Percentiles rank a stretch among this genome's conserved stretches.
Evolutionary conservation across 2,888 invertebrate species (phyloP).

Genomic region (Prosopocoilus inquinatus): DNA sequence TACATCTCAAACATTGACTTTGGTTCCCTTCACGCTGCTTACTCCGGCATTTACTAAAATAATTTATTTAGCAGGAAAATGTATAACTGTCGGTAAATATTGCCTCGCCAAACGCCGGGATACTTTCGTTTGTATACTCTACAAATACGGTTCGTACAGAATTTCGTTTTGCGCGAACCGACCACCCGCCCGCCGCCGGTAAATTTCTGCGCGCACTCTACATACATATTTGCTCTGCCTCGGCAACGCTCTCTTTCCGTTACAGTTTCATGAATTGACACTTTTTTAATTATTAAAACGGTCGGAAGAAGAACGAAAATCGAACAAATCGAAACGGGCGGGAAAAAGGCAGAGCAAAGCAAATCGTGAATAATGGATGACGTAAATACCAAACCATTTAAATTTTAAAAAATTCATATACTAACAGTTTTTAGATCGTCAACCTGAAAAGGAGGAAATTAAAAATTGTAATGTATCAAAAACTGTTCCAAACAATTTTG

Average conservation of each 20-base stretch:
- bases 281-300: constrained; percentile 17
- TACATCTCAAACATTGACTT: constrained; percentile 33
- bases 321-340: no score
- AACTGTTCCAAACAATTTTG: no score
- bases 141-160: constrained; percentile 48
- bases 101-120: constrained; percentile 51
- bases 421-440: no score
- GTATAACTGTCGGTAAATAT: constrained; percentile 54
- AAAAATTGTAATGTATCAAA: no score
- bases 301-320: no score
- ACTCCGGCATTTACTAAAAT: constrained; percentile 53
- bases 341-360: no score
- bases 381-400: no score
- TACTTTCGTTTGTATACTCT: constrained; percentile 51
- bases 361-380: no score
- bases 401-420: no score
- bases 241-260: constrained; percentile 15
- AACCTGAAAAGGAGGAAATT: no score
- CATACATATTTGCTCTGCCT: constrained; percentile 35
- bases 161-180: constrained; percentile 47
- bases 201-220: constrained; percentile 41
- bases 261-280: constrained; percentile 30
- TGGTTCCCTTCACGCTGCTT: constrained; percentile 43
- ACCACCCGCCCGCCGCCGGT: constrained; percentile 27
- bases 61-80: constrained; percentile 54